These are phyloP conservation scores for Melanerpes formicivorus DNA, from an alignment of 2,113 vertebrate species.

Conservation along the genomic window DNA sequence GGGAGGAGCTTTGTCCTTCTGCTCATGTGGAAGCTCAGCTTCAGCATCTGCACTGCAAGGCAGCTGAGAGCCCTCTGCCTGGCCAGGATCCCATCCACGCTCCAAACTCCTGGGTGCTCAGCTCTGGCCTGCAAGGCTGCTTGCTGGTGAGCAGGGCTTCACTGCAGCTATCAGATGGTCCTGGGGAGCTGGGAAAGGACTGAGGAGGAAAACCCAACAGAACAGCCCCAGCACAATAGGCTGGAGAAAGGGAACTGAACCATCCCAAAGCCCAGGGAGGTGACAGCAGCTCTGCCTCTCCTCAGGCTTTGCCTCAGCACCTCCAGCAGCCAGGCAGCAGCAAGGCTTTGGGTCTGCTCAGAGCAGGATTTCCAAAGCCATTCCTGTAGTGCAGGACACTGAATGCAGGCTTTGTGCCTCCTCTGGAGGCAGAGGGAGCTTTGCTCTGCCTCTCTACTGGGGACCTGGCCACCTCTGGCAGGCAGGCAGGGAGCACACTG, in stretches of 20 bases:
- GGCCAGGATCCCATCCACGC: not conserved
- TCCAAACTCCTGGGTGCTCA: not conserved
- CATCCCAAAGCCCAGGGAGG: constrained; percentile 19
- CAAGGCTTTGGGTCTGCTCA: not conserved
- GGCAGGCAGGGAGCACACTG: not conserved
- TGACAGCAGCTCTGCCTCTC: not conserved
- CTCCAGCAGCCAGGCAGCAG: not conserved
- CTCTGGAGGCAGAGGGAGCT: not conserved
- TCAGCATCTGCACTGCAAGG: not conserved
- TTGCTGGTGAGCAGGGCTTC: not conserved
- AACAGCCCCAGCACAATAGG: not conserved
- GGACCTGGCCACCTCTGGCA: not conserved
- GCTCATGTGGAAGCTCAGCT: not conserved
- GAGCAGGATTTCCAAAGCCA: not conserved
- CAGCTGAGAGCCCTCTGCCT: not conserved
- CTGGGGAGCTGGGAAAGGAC: constrained; percentile 1
- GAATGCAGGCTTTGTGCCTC: not conserved
- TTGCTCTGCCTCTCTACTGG: not conserved
- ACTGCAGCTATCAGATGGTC: not conserved
- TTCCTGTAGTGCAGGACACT: not conserved
- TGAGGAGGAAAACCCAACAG: not conserved
- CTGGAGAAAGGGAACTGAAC: not conserved
- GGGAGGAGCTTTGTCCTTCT: too few relatives aligned
- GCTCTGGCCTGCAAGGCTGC: not conserved
- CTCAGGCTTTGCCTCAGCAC: not conserved